Percentiles rank a stretch among this genome's conserved stretches.
Conservation (phyloP, 2,888 invertebrate species). For the Hirtodrosophila duncani region DNA sequence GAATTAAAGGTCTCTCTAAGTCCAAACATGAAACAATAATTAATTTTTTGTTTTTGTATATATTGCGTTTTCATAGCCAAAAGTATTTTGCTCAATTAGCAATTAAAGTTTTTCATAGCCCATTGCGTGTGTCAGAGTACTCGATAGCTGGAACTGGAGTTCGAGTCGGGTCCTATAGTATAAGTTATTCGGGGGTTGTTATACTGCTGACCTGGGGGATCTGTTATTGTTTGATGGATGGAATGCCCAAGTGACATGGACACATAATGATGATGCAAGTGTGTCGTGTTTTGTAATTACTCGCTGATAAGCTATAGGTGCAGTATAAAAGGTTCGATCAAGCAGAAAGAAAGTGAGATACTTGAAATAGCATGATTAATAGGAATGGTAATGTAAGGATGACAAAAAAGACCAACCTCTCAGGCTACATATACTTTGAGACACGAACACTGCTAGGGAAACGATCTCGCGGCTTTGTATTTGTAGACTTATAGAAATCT, state of each 20-base stretch:
- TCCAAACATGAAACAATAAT: constrained; percentile 64
- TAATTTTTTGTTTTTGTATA: constrained; percentile 43
- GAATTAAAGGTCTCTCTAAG: constrained; percentile 30
- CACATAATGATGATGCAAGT: constrained; percentile 20
- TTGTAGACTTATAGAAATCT: too few relatives aligned
- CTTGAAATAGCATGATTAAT: too few relatives aligned
- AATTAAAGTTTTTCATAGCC: constrained; percentile 59
- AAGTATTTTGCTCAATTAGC: constrained; percentile 66
- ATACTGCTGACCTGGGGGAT: neutral
- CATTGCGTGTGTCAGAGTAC: constrained; percentile 53
- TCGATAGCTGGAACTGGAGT: constrained; percentile 12
- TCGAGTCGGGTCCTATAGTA: neutral
- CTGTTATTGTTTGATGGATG: constrained; percentile 33
- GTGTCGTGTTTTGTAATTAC: constrained; percentile 24
- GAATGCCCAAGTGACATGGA: constrained; percentile 15
- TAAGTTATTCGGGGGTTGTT: constrained; percentile 42
- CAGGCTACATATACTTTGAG: too few relatives aligned
- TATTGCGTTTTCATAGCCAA: constrained; percentile 37
- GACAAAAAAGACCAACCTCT: too few relatives aligned
- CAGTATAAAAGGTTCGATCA: too few relatives aligned
- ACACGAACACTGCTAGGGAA: too few relatives aligned
- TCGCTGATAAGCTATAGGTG: neutral
- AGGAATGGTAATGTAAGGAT: too few relatives aligned
- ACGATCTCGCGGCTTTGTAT: too few relatives aligned
- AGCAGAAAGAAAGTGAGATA: too few relatives aligned